A percentile compares a stretch with the other conserved stretches of the same genome.
Evolutionary conservation across 2,797 vertebrate genomes (phyloP).

Genomic region (Cheirogaleus major): DNA sequence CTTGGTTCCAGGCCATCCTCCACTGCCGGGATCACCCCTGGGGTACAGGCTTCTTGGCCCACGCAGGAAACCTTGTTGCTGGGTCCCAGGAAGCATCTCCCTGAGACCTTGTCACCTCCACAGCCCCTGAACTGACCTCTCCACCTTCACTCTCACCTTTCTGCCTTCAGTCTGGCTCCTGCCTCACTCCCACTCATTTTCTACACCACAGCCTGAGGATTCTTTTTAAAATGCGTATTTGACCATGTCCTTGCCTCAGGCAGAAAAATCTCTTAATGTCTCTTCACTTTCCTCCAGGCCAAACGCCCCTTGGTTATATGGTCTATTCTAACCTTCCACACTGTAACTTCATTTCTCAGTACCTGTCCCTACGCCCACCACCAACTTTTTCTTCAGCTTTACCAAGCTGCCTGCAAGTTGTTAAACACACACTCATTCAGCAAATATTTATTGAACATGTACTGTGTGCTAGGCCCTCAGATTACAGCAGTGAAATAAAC

Average conservation of each 20-base stretch:
- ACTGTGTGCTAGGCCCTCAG: neutral
- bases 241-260: neutral
- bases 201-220: neutral
- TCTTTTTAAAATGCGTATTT: neutral
- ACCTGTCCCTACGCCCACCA: neutral
- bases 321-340: neutral
- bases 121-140: neutral
- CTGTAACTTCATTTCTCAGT: neutral
- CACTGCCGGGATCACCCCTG: neutral
- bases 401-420: neutral
- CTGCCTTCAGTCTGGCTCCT: neutral
- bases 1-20: neutral
- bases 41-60: neutral
- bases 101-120: neutral
- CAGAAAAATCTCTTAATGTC: neutral
- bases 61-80: neutral
- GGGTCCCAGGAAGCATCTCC: neutral
- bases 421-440: constrained; percentile 35
- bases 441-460: constrained; percentile 12
- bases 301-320: neutral
- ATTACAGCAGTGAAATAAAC: neutral
- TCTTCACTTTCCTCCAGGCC: neutral
- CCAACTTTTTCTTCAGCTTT: neutral
- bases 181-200: neutral
- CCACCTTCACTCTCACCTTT: neutral